Percentiles rank a stretch among this genome's conserved stretches.
Conservation (phyloP, 2,888 invertebrate genomes). For the Byasa hedistus region DNA sequence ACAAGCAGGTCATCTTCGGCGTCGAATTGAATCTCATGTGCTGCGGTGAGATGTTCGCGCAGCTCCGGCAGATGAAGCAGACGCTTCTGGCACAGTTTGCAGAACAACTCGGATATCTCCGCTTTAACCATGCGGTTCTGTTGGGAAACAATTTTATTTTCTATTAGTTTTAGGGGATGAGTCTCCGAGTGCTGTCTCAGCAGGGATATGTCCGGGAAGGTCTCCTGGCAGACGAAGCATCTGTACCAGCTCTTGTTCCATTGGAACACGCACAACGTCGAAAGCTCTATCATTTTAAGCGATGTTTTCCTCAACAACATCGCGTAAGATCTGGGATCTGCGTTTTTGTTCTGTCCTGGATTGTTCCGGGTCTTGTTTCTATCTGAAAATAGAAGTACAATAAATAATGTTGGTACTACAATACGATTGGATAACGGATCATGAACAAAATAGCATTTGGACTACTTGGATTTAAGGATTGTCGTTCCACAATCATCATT, state of each 20-base stretch:
- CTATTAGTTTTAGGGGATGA: constrained; percentile 54
- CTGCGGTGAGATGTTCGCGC: constrained; percentile 45
- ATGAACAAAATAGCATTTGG: neutral
- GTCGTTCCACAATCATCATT: too few relatives aligned
- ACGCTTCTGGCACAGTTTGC: constrained; percentile 51
- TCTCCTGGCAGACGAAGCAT: constrained; percentile 67
- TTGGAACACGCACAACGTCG: constrained; percentile 63
- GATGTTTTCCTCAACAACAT: constrained; percentile 59
- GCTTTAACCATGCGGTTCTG: constrained; percentile 65
- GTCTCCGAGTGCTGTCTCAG: constrained; percentile 50
- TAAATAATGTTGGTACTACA: constrained; percentile 23
- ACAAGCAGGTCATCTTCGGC: constrained; percentile 54
- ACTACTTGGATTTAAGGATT: too few relatives aligned
- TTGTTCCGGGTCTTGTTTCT: neutral
- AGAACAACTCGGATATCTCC: constrained; percentile 56
- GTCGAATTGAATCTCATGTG: constrained; percentile 48
- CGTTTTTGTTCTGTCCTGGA: constrained; percentile 21
- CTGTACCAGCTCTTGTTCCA: constrained; percentile 66
- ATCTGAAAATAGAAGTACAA: neutral
- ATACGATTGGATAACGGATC: neutral
- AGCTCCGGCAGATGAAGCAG: constrained; percentile 44
- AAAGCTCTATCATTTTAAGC: constrained; percentile 74
- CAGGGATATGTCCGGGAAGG: constrained; percentile 53
- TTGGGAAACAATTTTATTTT: constrained; percentile 60
- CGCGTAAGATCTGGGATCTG: constrained; percentile 50